Percentiles rank a stretch among this genome's conserved stretches.
phyloP scores from a whole-genome alignment of 2,797 vertebrate species.

The Sphaeramia orbicularis region DNA sequence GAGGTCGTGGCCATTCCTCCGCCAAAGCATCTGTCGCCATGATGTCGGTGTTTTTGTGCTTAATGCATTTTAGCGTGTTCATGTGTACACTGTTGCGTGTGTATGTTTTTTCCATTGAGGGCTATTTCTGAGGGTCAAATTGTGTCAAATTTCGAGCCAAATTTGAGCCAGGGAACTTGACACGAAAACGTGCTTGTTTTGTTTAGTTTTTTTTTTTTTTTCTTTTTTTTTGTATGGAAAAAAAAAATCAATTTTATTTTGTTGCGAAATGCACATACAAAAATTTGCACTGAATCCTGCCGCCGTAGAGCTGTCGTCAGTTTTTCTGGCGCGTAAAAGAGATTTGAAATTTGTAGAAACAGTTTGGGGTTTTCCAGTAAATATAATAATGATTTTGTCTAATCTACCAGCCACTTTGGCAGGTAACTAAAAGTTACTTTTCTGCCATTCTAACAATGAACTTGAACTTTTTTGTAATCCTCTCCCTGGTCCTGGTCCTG shows the following conservation, averaged over 20 bases:
- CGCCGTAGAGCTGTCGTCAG: constrained; percentile 33
- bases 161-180: constrained; percentile 60
- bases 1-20: constrained; percentile 34
- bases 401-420: constrained; percentile 56
- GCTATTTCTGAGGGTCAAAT: constrained; percentile 67
- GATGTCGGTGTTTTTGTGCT: constrained; percentile 41
- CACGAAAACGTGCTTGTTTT: constrained; percentile 37
- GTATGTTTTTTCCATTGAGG: constrained; percentile 63
- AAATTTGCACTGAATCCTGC: constrained; percentile 76
- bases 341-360: constrained; percentile 45
- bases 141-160: constrained; percentile 47
- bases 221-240: constrained; percentile 29
- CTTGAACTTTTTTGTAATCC: constrained; percentile 63
- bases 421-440: constrained; percentile 34
- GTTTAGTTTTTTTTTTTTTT: no score
- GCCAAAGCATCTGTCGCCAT: constrained; percentile 54
- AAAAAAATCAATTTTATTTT: constrained; percentile 41
- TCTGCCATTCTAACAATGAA: constrained; percentile 55
- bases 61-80: constrained; percentile 18
- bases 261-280: constrained; percentile 73
- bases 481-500: constrained; percentile 14
- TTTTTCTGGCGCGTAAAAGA: constrained; percentile 28
- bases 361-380: constrained; percentile 45
- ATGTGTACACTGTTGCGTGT: constrained; percentile 31
- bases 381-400: constrained; percentile 44